Evolutionary conservation across 2,113 vertebrate species (phyloP), one percentile per base, ranked within the genome.

Genomic region (Smithornis capensis): DNA sequence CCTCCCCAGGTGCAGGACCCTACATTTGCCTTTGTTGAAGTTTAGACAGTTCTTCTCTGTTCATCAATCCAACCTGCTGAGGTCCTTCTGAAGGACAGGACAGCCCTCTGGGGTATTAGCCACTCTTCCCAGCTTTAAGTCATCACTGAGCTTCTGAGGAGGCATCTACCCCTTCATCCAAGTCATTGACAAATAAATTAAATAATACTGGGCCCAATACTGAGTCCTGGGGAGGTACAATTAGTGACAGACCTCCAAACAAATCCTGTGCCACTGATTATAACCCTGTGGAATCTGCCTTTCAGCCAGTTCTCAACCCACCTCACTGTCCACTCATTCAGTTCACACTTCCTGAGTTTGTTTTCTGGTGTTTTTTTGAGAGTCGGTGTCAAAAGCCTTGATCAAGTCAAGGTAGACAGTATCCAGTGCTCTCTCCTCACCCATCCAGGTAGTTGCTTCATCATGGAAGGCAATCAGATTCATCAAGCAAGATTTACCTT

Each of bases 21-120:
- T 70, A 15, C 3, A 7, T 16, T 3, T 53, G 15, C 27, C 15
- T 60, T 28, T 69, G 65, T 2, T 70, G 11, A 14, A 57, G 64
- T 73, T 56, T 67, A 27, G 24, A 27, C 3, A 14, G 14, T 7
- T 80, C 12, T 13, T 42, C 31, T 57, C 59, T 65, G 42, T 25
- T 25, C 6, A 19, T 0, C 7, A 65, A 17, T 57, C 31, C 42
- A 42, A 10, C 17, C 18, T 49, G 7, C 4, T 0, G 1, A 50
- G 17, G 9, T 57, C 25, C 11, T 19, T 64, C 35, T 57, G 50
- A 73, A 65, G 50, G 33, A 22, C 27, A 50, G 35, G 59, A 37
- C 3, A 73, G 44, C 14, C 18, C 42, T 50, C 50, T 44, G 14
- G 24, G 4, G 4, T 63, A 24, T 4, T 0, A 1, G 22, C 4